A percentile compares a stretch with the other conserved stretches of the same genome.
Conservation (phyloP, 2,888 invertebrate genomes). For the Oxyteleia sp. region DNA sequence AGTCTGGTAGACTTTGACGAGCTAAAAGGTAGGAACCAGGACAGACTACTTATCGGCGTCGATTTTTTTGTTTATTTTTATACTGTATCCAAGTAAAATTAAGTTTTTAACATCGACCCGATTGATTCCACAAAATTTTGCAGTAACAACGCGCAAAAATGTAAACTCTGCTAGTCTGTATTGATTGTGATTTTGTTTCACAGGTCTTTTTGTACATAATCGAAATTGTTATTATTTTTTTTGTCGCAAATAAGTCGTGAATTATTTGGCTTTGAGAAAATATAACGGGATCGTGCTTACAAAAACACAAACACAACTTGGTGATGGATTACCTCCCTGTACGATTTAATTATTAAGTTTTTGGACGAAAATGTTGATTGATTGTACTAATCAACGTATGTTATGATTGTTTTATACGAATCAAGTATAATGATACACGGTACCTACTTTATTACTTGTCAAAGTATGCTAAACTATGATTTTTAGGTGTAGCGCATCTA, state of each 20-base stretch:
- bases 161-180: constrained; percentile 24
- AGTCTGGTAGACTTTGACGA: constrained; percentile 94
- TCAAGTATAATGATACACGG: constrained; percentile 79
- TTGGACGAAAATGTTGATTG: constrained; percentile 44
- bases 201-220: constrained; percentile 56
- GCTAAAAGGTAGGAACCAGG: constrained; percentile 89
- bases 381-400: constrained; percentile 76
- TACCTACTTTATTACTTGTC: constrained; percentile 87
- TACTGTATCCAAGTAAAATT: constrained; percentile 39
- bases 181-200: constrained; percentile 35
- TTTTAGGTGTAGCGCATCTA: constrained; percentile 78
- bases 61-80: constrained; percentile 75
- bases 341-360: constrained; percentile 55
- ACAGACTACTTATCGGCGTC: constrained; percentile 80
- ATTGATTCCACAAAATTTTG: background rate
- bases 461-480: constrained; percentile 85
- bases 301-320: constrained; percentile 73
- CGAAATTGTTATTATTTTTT: constrained; percentile 16
- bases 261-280: constrained; percentile 46
- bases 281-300: constrained; percentile 57
- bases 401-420: constrained; percentile 71
- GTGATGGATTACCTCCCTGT: constrained; percentile 82
- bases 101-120: constrained; percentile 27
- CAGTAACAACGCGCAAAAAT: background rate
- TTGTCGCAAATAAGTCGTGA: background rate